A percentile compares a stretch with the other conserved stretches of the same genome.
Conservation (phyloP, 2,888 invertebrate genomes). For the Lasioglossum calceatum region DNA sequence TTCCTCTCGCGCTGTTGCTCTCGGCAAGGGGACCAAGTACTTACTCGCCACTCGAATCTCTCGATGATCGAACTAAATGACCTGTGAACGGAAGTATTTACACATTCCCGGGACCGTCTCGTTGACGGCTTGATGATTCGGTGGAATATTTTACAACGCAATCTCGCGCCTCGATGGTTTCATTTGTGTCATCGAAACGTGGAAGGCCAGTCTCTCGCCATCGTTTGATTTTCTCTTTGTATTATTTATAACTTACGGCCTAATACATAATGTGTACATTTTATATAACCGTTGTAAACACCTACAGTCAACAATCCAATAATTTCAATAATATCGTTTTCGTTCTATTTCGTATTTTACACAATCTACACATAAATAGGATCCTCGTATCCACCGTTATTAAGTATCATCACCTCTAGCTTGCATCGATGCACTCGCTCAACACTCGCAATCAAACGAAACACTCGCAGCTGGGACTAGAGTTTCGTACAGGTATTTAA, state of each 20-base stretch:
- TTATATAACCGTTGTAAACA: slow-evolving; percentile 69
- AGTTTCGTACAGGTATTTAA: slow-evolving; percentile 12
- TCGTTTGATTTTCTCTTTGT: slow-evolving; percentile 51
- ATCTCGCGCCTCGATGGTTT: slow-evolving; percentile 21
- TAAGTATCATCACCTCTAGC: slow-evolving; percentile 51
- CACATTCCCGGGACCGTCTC: slow-evolving; percentile 18
- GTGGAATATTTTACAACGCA: slow-evolving; percentile 42
- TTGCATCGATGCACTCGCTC: slow-evolving; percentile 31
- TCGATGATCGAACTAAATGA: slow-evolving; percentile 1
- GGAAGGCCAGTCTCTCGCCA: slow-evolving; percentile 47
- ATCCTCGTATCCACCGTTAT: slow-evolving; percentile 56
- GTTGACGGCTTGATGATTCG: slow-evolving; percentile 26
- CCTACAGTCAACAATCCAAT: slow-evolving; percentile 72
- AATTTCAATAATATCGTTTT: slow-evolving; percentile 69
- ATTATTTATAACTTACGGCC: slow-evolving; percentile 45
- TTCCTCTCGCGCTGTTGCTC: neutral
- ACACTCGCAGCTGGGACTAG: slow-evolving; percentile 6
- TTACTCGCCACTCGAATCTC: neutral
- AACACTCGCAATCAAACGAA: slow-evolving; percentile 15
- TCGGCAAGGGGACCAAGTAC: neutral
- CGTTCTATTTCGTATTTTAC: slow-evolving; percentile 69
- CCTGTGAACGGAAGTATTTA: slow-evolving; percentile 46
- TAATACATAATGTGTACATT: slow-evolving; percentile 36
- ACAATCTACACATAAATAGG: slow-evolving; percentile 75
- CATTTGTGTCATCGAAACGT: slow-evolving; percentile 23